Evolutionary conservation across 2,888 invertebrate species (phyloP).

Genomic region (Clivina fossor): DNA sequence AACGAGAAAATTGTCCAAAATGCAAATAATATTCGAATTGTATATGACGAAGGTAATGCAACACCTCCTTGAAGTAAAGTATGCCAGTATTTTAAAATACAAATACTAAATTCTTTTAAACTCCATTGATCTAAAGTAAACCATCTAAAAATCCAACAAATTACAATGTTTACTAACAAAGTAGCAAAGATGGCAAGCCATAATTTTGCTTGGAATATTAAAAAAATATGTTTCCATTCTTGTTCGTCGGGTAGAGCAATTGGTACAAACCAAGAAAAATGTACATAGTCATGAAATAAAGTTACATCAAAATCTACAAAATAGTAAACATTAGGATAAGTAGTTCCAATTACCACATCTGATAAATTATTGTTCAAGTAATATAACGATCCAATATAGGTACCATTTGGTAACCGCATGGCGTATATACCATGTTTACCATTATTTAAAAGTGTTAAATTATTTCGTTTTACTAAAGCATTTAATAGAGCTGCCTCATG

Average conservation of each 20-base stretch:
- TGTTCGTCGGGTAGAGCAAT: not conserved
- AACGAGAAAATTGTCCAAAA: constrained; percentile 1
- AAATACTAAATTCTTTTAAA: not conserved
- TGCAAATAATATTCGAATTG: not conserved
- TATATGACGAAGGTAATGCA: not conserved
- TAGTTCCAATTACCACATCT: not conserved
- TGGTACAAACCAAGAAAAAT: constrained; percentile 1
- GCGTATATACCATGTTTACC: not conserved
- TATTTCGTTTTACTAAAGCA: not conserved
- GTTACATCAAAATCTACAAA: constrained; percentile 1
- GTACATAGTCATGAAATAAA: not conserved
- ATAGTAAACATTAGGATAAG: not conserved
- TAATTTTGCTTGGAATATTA: not conserved
- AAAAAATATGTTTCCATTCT: not conserved
- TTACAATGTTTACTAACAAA: not conserved
- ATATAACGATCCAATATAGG: not conserved
- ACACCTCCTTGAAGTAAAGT: not conserved
- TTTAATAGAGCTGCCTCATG: not conserved
- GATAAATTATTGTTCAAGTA: not conserved
- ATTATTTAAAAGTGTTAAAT: not conserved
- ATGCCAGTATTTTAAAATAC: not conserved
- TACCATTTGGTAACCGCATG: not conserved
- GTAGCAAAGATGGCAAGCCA: not conserved
- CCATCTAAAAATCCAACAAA: not conserved
- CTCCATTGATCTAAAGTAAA: not conserved